Base-by-base conservation (phyloP, 2,113 vertebrate genomes). In the Erythrocercus mccallii region DNA sequence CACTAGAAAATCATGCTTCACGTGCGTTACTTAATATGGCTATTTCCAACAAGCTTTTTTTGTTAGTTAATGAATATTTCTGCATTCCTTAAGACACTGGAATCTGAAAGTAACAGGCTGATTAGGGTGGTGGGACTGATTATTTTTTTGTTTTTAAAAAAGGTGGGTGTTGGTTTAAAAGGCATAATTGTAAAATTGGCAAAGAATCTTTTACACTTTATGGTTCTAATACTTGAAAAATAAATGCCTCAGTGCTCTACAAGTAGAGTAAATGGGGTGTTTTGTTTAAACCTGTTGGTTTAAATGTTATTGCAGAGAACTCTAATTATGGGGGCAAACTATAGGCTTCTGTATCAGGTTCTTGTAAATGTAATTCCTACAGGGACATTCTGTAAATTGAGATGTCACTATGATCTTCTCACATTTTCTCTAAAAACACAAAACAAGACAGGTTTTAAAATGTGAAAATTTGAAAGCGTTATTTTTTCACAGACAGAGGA, bases 181-280 rank as follows among this genome's bases (percentile, higher is more conserved):
- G 89, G 79, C 97, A 83, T 97, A 94, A 96, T 78, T 97, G 81
- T 95, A 97, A 98, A 97, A 98, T 98, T 97, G 97, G 97, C 97
- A 98, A 95, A 89, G 88, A 98, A 97, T 96, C 94, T 94, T 97
- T 97, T 95, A 97, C 97, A 95, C 97, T 98, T 98, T 97, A 96
- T 96, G 97, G 97, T 97, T 97, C 64, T 97, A 97, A 98, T 99
- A 99, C 99, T 99, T 99, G 99, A 99, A 99, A 97, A 97, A 96
- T 95, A 96, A 97, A 97, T 97, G 96, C 97, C 96, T 98, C 96
- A 33, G 97, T 96, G 90, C 96, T 98, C 97, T 98, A 97, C 96
- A 96, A 96, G 95, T 98, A 97, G 97, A 96, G 97, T 91, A 74
- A 95, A 84, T 93, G 96, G 95, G 96, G 96, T 96, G 95, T 97